Conservation (phyloP, 2,888 invertebrate genomes). For the Aphidoletes aphidimyza region DNA sequence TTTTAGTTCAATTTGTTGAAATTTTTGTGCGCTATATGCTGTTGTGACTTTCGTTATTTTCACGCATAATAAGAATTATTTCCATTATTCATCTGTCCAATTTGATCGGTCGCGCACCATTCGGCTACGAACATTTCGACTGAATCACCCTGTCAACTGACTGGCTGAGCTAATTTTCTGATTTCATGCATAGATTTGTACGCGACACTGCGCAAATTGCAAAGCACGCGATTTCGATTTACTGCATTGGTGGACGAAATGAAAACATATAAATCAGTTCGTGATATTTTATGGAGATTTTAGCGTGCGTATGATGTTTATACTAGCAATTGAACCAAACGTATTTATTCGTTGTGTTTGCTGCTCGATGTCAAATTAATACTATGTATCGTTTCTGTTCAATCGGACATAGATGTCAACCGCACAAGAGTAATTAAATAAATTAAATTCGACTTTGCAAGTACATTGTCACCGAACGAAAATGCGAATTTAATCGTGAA, state of each 20-base stretch:
- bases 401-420: slow-evolving; percentile 44
- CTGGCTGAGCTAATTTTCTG: slow-evolving; percentile 8
- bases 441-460: slow-evolving; percentile 30
- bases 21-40: neutral
- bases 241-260: neutral
- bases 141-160: neutral
- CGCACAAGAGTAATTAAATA: slow-evolving; percentile 19
- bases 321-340: too few species aligned
- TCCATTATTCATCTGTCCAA: slow-evolving; percentile 28
- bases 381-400: neutral
- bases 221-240: neutral
- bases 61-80: slow-evolving; percentile 33
- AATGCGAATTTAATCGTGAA: neutral
- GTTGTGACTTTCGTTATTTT: neutral
- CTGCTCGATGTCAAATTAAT: neutral
- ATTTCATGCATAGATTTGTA: slow-evolving; percentile 22
- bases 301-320: too few species aligned
- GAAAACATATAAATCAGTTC: neutral
- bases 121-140: too few species aligned
- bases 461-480: neutral
- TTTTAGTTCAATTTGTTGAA: neutral
- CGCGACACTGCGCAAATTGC: neutral
- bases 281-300: neutral
- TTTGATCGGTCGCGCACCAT: too few species aligned
- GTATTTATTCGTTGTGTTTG: too few species aligned